phyloP scores from a whole-genome alignment of 1,140 invertebrate genomes.

The Battus philenor region DNA sequence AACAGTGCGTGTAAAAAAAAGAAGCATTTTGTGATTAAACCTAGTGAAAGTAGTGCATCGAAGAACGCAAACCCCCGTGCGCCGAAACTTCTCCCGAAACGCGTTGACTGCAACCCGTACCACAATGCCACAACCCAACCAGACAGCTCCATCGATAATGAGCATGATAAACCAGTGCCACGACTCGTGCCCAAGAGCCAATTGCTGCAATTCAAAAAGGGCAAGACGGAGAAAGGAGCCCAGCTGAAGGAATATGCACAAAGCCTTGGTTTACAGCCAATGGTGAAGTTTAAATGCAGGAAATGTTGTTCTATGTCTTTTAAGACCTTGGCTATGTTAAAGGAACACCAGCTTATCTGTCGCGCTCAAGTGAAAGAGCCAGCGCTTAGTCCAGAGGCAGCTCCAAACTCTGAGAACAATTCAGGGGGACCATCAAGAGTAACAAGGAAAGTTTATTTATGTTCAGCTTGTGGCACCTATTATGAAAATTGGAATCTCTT shows the following conservation, averaged over 20 bases:
- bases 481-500: constrained; percentile 91
- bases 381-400: constrained; percentile 52
- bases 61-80: constrained; percentile 39
- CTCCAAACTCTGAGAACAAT: constrained; percentile 37
- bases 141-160: constrained; percentile 38
- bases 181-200: constrained; percentile 68
- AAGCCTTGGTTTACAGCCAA: constrained; percentile 81
- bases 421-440: constrained; percentile 77
- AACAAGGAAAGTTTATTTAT: constrained; percentile 85
- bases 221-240: constrained; percentile 59
- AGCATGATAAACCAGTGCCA: constrained; percentile 62
- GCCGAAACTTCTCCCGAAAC: constrained; percentile 60
- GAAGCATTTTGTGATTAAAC: constrained; percentile 42
- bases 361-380: constrained; percentile 64
- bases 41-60: constrained; percentile 45
- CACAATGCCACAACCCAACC: constrained; percentile 47
- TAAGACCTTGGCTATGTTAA: constrained; percentile 76
- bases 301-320: constrained; percentile 80
- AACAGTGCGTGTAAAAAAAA: constrained; percentile 51
- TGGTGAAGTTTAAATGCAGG: constrained; percentile 81
- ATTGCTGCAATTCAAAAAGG: constrained; percentile 59
- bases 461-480: constrained; percentile 86
- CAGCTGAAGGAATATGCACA: constrained; percentile 79
- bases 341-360: constrained; percentile 79
- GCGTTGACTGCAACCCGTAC: constrained; percentile 47